Base-by-base conservation (phyloP, 2,113 vertebrate genomes). In the Jacana jacana region DNA sequence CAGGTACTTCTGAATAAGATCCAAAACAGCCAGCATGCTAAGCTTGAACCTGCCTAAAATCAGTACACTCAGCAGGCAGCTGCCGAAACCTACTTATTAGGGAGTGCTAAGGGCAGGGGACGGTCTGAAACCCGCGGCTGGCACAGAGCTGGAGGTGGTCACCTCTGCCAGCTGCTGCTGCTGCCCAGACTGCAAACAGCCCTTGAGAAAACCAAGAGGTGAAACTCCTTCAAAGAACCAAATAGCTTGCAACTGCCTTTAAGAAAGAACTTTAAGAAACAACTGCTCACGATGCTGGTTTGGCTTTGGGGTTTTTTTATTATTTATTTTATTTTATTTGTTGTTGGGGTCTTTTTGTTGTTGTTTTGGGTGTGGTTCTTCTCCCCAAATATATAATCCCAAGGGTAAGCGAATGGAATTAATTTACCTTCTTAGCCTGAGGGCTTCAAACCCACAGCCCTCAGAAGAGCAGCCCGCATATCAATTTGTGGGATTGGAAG, bases 261-360 rank as follows among this genome's bases (percentile, higher is more conserved):
- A 65, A 79, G 35, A 68, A 87, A 72, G 28, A 52, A 14, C 31
- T 81, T 88, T 35, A 65, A 79, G 35, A 68, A 87, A 76, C 28
- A 52, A 15, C 15, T 52, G 13, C 16, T 68, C 20, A 20, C 28
- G 3, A 13, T 3, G 22, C 3, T 35, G 19, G n/a, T n/a, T n/a
- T n/a, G n/a, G n/a, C n/a, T n/a, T n/a, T n/a, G n/a, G n/a, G 3
- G 28, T 17, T 30, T 28, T 30, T 25, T 17, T 15, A 5, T 9
- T 17, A n/a, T 11, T 20, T 4, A 46, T 4, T 33, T 66, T 71
- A 30, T 60, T 33, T 40, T 23, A 28, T 9, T 79, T 60, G 4
- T 37, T 63, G 4, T 13, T 31, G 33, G 6, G 1, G 0, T 2
- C 12, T 51, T 42, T 55, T 52, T 60, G 3, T 25, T 35, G 13